Conservation (phyloP, 2,888 invertebrate species). For the Drosophila emarginata region DNA sequence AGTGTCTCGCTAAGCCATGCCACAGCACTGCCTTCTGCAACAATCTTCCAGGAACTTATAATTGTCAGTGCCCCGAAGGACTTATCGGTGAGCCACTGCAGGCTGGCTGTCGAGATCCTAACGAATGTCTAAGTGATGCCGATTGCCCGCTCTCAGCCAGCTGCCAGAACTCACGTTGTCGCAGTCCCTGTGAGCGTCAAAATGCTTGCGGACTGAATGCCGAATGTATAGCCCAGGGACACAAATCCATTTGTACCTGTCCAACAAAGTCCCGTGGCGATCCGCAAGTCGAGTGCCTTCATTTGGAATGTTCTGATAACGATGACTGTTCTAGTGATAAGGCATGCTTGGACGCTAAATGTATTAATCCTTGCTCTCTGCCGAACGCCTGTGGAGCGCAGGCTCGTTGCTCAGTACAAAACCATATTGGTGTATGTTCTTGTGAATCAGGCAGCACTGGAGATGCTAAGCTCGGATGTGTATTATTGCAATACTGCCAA, state of each 20-base stretch:
- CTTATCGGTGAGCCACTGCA: slow-evolving; percentile 89
- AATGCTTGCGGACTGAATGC: slow-evolving; percentile 90
- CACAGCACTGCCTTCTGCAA: slow-evolving; percentile 90
- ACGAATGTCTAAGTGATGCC: slow-evolving; percentile 90
- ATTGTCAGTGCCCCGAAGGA: slow-evolving; percentile 90
- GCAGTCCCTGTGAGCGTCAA: slow-evolving; percentile 88
- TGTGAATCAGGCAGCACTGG: slow-evolving; percentile 93
- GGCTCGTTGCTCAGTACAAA: slow-evolving; percentile 89
- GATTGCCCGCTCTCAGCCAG: slow-evolving; percentile 91
- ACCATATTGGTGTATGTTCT: slow-evolving; percentile 92
- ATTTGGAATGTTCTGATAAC: slow-evolving; percentile 90
- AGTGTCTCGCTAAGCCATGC: slow-evolving; percentile 90
- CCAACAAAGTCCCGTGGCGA: slow-evolving; percentile 90
- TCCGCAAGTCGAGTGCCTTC: slow-evolving; percentile 87
- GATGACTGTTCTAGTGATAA: slow-evolving; percentile 88
- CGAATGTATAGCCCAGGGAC: slow-evolving; percentile 87
- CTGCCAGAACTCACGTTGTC: slow-evolving; percentile 89
- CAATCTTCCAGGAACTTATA: slow-evolving; percentile 90
- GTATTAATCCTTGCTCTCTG: slow-evolving; percentile 91
- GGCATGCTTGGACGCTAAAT: slow-evolving; percentile 90
- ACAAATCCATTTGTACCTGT: slow-evolving; percentile 89
- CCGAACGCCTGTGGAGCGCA: slow-evolving; percentile 92
- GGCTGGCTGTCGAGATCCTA: slow-evolving; percentile 90
- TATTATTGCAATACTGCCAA: slow-evolving; percentile 91
- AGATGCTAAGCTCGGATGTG: slow-evolving; percentile 93